A percentile compares a stretch with the other conserved stretches of the same genome.
phyloP scores from a whole-genome alignment of 2,888 invertebrate species.

The Catonia carolina region DNA sequence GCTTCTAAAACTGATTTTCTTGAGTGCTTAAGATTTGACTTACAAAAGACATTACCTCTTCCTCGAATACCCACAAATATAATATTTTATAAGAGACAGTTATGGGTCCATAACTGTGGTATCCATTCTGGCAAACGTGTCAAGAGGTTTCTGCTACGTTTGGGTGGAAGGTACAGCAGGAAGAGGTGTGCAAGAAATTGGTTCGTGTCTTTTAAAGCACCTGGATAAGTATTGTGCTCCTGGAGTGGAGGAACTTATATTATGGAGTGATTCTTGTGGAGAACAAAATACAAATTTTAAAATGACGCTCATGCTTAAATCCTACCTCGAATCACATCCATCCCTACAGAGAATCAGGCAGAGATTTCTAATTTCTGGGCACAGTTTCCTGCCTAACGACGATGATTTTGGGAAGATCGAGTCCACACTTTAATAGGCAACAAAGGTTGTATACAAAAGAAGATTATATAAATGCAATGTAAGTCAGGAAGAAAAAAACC shows the following conservation, averaged over 20 bases:
- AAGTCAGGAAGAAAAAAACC: conserved; percentile 19
- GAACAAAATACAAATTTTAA: conserved; percentile 34
- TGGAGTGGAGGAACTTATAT: conserved; percentile 28
- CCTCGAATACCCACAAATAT: conserved; percentile 34
- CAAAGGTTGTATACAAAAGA: conserved; percentile 25
- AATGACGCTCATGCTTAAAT: conserved; percentile 28
- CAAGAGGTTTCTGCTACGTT: conserved; percentile 34
- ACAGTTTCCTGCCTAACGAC: conserved; percentile 30
- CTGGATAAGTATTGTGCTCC: conserved; percentile 25
- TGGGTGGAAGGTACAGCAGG: no score
- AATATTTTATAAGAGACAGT: conserved; percentile 35
- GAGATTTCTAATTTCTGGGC: conserved; percentile 28
- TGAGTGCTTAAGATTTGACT: conserved; percentile 29
- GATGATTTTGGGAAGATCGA: no score
- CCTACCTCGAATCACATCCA: conserved; percentile 19
- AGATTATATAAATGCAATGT: conserved; percentile 27
- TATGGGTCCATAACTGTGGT: conserved; percentile 35
- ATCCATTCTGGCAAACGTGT: conserved; percentile 28
- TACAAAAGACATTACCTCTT: conserved; percentile 34
- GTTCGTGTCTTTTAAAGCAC: conserved; percentile 32
- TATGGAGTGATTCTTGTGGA: conserved; percentile 32
- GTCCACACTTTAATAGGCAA: conserved; percentile 25
- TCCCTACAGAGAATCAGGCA: conserved; percentile 24
- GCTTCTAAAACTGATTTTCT: background rate
- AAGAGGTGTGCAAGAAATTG: conserved; percentile 36